phyloP scores from a whole-genome alignment of 2,888 invertebrate species.

The Stenotaenia linearis region DNA sequence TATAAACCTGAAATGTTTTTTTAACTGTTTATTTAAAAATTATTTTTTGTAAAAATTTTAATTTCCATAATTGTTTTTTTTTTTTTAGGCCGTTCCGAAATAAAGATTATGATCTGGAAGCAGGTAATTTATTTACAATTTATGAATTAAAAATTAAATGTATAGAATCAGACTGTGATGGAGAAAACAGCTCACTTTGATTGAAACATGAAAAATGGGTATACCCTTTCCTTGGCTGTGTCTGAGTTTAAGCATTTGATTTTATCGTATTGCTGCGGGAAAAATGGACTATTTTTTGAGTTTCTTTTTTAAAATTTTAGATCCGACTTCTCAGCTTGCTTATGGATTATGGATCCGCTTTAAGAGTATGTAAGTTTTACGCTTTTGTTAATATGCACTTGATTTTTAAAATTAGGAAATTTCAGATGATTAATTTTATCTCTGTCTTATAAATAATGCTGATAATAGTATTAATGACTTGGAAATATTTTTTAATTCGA shows the following conservation, averaged over 20 bases:
- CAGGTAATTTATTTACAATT: background rate
- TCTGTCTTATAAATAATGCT: too few species aligned
- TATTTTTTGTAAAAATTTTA: background rate
- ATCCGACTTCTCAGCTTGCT: background rate
- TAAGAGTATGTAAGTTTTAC: too few species aligned
- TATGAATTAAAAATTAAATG: background rate
- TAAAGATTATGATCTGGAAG: background rate
- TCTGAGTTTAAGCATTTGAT: background rate
- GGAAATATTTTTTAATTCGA: too few species aligned
- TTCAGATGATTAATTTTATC: too few species aligned
- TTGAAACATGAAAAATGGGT: background rate
- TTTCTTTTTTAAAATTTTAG: background rate
- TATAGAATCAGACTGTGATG: background rate
- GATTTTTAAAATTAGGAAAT: too few species aligned
- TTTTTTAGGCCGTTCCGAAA: background rate
- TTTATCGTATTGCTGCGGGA: background rate
- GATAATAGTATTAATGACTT: too few species aligned
- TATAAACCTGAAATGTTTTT: background rate
- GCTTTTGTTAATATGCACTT: too few species aligned
- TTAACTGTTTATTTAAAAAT: background rate
- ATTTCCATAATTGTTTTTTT: background rate
- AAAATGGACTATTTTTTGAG: too few species aligned
- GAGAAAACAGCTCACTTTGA: background rate
- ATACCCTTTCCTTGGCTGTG: background rate
- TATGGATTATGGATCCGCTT: too few species aligned